Percentiles rank a stretch among this genome's conserved stretches.
phyloP scores from a whole-genome alignment of 2,113 vertebrate genomes.

The Lagopus muta region DNA sequence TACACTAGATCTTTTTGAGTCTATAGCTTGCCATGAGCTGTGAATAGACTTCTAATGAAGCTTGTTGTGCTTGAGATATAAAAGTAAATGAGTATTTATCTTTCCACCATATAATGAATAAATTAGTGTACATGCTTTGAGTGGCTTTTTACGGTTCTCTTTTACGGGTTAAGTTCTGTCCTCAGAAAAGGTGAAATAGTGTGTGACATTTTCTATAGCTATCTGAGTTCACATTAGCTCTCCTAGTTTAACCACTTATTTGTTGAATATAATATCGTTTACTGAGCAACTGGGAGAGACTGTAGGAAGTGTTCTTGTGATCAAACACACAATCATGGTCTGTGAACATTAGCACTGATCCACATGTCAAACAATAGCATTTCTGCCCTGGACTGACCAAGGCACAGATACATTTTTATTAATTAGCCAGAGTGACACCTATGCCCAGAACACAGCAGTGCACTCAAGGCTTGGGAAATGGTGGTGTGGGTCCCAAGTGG shows the following conservation, averaged over 20 bases:
- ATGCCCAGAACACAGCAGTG: neutral
- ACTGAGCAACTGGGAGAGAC: neutral
- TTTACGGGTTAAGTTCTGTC: neutral
- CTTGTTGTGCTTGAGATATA: neutral
- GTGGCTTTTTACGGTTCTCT: neutral
- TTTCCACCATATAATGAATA: neutral
- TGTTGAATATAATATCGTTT: neutral
- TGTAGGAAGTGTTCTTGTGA: neutral
- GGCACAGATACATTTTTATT: too few species aligned
- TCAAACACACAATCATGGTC: neutral
- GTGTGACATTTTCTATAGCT: neutral
- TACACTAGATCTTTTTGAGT: neutral
- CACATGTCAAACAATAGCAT: neutral
- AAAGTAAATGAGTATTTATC: neutral
- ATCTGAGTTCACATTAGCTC: neutral
- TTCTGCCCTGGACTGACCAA: neutral
- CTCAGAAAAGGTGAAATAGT: neutral
- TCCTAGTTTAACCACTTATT: neutral
- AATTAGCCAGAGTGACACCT: too few species aligned
- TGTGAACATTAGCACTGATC: neutral
- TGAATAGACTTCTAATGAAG: neutral
- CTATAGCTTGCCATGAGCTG: neutral
- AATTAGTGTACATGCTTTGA: neutral
- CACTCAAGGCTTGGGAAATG: neutral
- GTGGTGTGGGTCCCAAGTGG: neutral